Evolutionary conservation across 2,113 vertebrate species (phyloP), one percentile per base, ranked within the genome.

Genomic region (Corapipo altera): DNA sequence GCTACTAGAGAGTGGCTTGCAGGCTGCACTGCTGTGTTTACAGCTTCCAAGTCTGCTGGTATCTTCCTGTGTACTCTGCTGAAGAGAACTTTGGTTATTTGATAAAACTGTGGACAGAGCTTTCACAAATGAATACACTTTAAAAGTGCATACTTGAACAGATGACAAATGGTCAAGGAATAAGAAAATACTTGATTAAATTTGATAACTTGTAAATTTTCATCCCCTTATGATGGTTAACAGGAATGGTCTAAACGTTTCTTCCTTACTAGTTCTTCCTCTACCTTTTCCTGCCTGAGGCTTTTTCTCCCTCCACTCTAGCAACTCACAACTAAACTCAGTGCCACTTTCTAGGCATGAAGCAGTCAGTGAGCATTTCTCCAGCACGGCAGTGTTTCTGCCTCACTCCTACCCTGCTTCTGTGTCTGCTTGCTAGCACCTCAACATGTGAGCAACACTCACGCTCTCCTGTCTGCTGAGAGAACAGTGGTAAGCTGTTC

Each of bases 221-320:
- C 28, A 14, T 89, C 14, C 15, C 51, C 59, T 86, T 84, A 39
- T 0, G 0, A 23, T 2, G 5, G 33, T 65, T 77, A 78, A 58
- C 18, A 64, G 27, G 11, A 80, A 71, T 35, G 14, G 35, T 35
- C 35, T 64, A 43, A 71, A 65, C 24, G 4, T 43, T 93, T 88
- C 61, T 81, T 89, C 43, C n/a, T 52, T 26, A 35, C 26, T 81
- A 13, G 33, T 92, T 51, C 49, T 74, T 57, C 41, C 32, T 33
- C 30, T 91, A 33, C 5, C 14, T 85, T 85, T 76, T 83, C 20
- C 30, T 59, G 35, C 28, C 51, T 33, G 51, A 70, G 22, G 22
- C 15, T 65, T 71, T 44, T 44, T 58, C 57, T 65, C 44, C 13
- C 52, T 85, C 32, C 6, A 1, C 8, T 83, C 19, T 75, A 49